Percentiles rank a stretch among this genome's conserved stretches.
Evolutionary conservation across 1,140 invertebrate genomes (phyloP).

Genomic region (Meloidogyne floridensis): DNA sequence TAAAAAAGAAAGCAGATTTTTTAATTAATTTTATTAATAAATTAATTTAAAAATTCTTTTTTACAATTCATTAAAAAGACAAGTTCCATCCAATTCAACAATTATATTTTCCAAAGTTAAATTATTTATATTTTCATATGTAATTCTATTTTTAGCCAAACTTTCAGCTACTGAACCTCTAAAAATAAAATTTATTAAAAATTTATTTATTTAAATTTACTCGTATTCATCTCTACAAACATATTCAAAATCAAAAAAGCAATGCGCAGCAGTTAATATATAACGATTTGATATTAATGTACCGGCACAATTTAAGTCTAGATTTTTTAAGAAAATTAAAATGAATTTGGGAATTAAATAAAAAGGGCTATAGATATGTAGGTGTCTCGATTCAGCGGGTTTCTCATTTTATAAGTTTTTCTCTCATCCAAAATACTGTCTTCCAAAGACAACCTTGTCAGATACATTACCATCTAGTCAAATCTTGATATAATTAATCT

Average conservation of each 20-base stretch:
- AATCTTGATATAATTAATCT: no score
- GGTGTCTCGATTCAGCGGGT: no score
- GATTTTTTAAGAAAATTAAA: background rate
- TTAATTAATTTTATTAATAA: background rate
- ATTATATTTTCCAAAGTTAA: constrained; percentile 13
- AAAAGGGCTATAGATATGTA: no score
- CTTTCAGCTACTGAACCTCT: constrained; percentile 6
- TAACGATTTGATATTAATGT: constrained; percentile 9
- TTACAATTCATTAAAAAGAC: constrained; percentile 12
- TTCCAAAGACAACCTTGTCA: no score
- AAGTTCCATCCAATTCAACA: constrained; percentile 8
- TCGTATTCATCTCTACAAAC: background rate
- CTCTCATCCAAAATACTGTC: no score
- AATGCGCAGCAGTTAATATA: constrained; percentile 27
- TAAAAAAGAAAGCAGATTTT: no score
- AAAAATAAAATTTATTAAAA: background rate
- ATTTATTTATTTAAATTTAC: background rate
- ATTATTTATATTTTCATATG: background rate
- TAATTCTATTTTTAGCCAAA: constrained; percentile 8
- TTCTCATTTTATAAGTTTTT: no score
- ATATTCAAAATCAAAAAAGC: constrained; percentile 7
- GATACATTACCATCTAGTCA: no score
- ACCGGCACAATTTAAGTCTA: constrained; percentile 25
- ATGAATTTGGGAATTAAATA: background rate
- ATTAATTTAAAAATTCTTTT: background rate